These are phyloP conservation scores for Procambarus clarkii DNA, from an alignment of 1,140 invertebrate species.

Conservation along the genomic window DNA sequence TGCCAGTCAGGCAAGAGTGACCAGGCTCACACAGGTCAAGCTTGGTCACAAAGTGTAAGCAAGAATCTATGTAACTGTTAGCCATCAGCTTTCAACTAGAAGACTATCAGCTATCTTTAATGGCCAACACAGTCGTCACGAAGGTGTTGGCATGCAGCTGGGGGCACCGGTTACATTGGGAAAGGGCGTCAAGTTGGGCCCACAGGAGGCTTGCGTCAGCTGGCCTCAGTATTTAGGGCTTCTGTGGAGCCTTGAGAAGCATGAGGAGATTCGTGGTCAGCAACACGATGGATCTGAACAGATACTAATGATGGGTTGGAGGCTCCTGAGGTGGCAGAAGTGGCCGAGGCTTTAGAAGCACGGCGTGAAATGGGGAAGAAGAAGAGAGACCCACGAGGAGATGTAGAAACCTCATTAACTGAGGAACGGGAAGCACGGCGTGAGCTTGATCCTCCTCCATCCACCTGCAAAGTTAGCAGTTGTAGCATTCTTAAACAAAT, in stretches of 20 bases:
- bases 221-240: slow-evolving; percentile 56
- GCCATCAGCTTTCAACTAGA: slow-evolving; percentile 68
- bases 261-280: slow-evolving; percentile 45
- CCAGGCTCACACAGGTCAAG: slow-evolving; percentile 32
- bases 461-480: slow-evolving; percentile 44
- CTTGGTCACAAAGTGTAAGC: slow-evolving; percentile 45
- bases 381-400: slow-evolving; percentile 72
- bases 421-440: slow-evolving; percentile 71
- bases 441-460: slow-evolving; percentile 69
- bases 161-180: slow-evolving; percentile 53
- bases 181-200: slow-evolving; percentile 60
- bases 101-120: slow-evolving; percentile 57
- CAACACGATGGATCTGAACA: slow-evolving; percentile 65
- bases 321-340: slow-evolving; percentile 63
- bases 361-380: slow-evolving; percentile 72
- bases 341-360: slow-evolving; percentile 70
- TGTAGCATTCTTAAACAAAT: not conserved
- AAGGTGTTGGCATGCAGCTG: slow-evolving; percentile 39
- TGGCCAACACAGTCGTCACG: slow-evolving; percentile 47
- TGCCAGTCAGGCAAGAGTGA: slow-evolving; percentile 59
- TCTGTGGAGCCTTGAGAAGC: slow-evolving; percentile 61
- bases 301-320: slow-evolving; percentile 68
- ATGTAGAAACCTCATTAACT: slow-evolving; percentile 69
- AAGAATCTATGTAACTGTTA: slow-evolving; percentile 42
- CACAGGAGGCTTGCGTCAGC: slow-evolving; percentile 60